These are phyloP conservation scores for Cephalophus harveyi DNA, from an alignment of 2,113 vertebrate genomes.

Conservation along the genomic window DNA sequence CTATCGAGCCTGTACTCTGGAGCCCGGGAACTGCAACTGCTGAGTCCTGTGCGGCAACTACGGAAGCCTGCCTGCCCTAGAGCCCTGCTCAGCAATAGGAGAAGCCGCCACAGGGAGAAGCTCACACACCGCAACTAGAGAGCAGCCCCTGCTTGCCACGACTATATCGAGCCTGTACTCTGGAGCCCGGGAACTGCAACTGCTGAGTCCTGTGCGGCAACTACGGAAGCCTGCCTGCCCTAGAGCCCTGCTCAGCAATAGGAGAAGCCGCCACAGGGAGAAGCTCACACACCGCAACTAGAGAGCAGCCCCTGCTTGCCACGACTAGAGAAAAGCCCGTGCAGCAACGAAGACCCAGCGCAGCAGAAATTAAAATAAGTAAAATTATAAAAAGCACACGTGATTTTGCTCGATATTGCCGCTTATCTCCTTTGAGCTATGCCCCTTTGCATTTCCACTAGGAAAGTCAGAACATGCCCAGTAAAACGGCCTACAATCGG, in stretches of 20 bases:
- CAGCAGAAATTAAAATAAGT: neutral
- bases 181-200: neutral
- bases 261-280: neutral
- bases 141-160: too few species aligned
- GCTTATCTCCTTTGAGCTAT: rapidly evolving
- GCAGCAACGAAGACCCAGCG: neutral
- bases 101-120: neutral
- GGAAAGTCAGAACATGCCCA: too few species aligned
- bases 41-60: neutral
- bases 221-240: neutral
- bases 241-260: neutral
- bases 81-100: neutral
- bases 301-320: neutral
- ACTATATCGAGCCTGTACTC: neutral
- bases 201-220: neutral
- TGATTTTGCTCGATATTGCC: neutral
- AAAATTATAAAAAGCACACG: neutral
- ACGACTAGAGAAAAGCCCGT: neutral
- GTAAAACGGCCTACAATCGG: neutral
- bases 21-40: neutral
- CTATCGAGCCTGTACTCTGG: neutral
- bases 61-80: neutral
- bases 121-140: neutral
- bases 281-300: neutral
- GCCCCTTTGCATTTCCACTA: neutral